These are phyloP conservation scores for Nanger granti DNA, from an alignment of 2,113 vertebrate species.

Conservation along the genomic window DNA sequence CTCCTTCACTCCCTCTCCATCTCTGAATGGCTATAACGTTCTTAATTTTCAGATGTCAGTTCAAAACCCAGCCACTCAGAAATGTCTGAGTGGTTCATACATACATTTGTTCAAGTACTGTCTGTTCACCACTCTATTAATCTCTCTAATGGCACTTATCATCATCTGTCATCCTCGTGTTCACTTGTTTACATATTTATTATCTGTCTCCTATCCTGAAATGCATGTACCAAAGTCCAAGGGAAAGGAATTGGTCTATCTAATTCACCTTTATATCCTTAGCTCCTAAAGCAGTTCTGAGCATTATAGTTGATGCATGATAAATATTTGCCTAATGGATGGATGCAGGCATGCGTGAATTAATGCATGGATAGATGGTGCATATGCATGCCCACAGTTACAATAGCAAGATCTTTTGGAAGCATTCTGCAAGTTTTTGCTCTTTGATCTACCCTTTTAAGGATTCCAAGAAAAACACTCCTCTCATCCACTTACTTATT, in stretches of 20 bases:
- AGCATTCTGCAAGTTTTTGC: neutral
- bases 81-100: neutral
- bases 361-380: neutral
- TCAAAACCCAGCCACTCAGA: neutral
- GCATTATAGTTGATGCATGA: neutral
- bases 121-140: neutral
- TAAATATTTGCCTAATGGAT: neutral
- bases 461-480: neutral
- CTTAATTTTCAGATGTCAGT: neutral
- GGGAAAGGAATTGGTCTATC: neutral
- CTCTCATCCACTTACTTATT: neutral
- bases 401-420: neutral
- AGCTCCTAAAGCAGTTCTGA: neutral
- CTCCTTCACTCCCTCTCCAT: neutral
- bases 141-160: neutral
- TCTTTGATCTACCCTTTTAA: neutral
- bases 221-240: neutral
- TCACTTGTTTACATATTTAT: neutral
- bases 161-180: neutral
- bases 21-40: neutral
- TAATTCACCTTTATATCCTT: neutral
- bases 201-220: neutral
- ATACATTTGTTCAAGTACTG: neutral
- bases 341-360: neutral
- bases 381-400: neutral